Base-by-base conservation (phyloP, 2,888 invertebrate genomes). In the Ormyrus labotus region DNA sequence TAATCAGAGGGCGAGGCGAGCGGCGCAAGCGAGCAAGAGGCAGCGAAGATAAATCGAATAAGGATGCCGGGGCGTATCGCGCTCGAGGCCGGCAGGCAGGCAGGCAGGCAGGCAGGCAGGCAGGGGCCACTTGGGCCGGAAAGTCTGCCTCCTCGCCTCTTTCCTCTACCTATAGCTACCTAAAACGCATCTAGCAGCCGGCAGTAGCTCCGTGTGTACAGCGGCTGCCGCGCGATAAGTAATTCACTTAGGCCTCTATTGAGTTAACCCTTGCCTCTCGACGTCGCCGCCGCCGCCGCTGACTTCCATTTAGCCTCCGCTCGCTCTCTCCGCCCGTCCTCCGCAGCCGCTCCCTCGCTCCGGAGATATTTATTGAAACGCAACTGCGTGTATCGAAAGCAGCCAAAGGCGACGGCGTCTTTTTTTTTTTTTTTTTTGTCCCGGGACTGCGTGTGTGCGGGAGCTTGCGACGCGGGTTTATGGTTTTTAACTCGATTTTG, bases 201-300 rank as follows among this genome's bases (percentile, higher is more conserved):
- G 34, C 34, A 3, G 34, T 13, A 13, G 13, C 34, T 1, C 2
- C 87, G 67, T 88, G 87, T 89, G 87, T 87, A 89, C 87, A 3
- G 34, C 85, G 86, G 61, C 71, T 51, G 47, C 68, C 53, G 89
- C 88, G 90, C 88, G 90, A 90, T 90, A 89, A 90, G 88, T 90
- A 90, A 90, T 90, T 90, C 90, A 90, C 89, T 90, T 90, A 90
- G 88, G 80, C 84, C 82, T 86, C 86, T 90, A 90, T 90, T 88
- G 90, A 90, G 90, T 90, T 90, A 90, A 90, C 90, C 90, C 90
- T 90, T 90, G 89, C 90, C 89, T 87, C 87, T 34, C 34, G 34
- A 34, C 34, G 34, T 34, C 34, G 86, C 74, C 77, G 67, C 8
- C 9, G 64, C 87, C 87, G 75, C 83, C 85, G 86, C 85, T 86